Conservation (phyloP, 2,888 invertebrate species). For the Pollenia angustigena region DNA sequence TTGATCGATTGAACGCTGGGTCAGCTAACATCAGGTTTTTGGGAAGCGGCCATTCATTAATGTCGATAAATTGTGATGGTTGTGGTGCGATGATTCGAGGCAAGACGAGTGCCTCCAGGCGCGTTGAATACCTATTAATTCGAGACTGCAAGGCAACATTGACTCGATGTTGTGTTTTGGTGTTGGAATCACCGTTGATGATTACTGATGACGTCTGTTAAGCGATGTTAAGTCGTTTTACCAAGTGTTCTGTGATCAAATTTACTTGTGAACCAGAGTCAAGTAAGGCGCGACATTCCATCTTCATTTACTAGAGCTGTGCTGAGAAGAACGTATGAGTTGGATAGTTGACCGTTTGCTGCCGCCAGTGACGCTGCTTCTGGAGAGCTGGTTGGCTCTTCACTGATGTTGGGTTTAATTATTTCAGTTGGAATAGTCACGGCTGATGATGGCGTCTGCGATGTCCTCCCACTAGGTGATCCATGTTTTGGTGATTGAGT, state of each 20-base stretch:
- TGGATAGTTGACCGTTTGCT: too few species aligned
- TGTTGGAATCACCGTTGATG: neutral
- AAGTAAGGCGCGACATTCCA: neutral
- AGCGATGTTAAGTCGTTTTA: neutral
- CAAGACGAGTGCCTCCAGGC: too few species aligned
- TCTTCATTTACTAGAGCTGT: too few species aligned
- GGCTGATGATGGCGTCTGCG: neutral
- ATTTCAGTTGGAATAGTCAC: neutral
- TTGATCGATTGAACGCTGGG: too few species aligned
- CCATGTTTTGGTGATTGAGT: too few species aligned
- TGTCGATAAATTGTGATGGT: neutral
- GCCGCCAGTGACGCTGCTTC: too few species aligned
- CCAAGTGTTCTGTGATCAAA: neutral
- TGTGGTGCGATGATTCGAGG: neutral
- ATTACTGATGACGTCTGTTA: neutral
- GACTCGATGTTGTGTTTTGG: neutral
- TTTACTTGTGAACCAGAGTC: neutral
- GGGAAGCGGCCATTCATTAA: neutral
- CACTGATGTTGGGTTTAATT: too few species aligned
- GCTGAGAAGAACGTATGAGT: too few species aligned
- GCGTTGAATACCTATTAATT: neutral
- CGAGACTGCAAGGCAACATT: neutral
- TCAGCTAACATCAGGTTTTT: too few species aligned
- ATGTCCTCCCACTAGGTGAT: too few species aligned
- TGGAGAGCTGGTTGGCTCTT: too few species aligned